Conservation (phyloP, 2,888 invertebrate genomes). For the Tuta absoluta region DNA sequence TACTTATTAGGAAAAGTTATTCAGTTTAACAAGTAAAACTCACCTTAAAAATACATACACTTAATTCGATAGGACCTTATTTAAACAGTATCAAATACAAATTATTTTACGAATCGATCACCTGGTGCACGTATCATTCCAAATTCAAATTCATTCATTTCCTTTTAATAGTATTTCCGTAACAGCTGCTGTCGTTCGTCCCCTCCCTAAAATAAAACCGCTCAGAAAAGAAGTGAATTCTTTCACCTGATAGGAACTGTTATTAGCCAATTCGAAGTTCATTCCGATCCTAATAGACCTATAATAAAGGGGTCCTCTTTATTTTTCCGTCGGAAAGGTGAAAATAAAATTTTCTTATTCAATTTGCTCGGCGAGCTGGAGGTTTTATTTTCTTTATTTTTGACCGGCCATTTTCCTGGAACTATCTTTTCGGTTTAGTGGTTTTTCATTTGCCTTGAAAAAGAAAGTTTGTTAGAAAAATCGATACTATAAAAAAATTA, state of each 20-base stretch:
- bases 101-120: neutral
- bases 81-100: neutral
- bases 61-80: too few species aligned
- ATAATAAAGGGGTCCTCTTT: slow-evolving; percentile 73
- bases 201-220: slow-evolving; percentile 52
- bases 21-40: too few species aligned
- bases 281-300: slow-evolving; percentile 79
- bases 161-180: slow-evolving; percentile 14
- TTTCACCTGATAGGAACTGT: slow-evolving; percentile 80
- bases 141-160: slow-evolving; percentile 17
- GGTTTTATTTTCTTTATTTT: slow-evolving; percentile 37
- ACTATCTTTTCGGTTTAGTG: slow-evolving; percentile 21
- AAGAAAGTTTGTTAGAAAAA: neutral
- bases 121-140: slow-evolving; percentile 14
- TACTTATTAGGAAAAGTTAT: too few species aligned
- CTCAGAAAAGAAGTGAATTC: slow-evolving; percentile 70
- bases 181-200: neutral
- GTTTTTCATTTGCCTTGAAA: slow-evolving; percentile 8
- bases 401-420: slow-evolving; percentile 37
- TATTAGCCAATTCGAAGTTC: slow-evolving; percentile 79
- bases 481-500: neutral
- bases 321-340: slow-evolving; percentile 68
- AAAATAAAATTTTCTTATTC: slow-evolving; percentile 70
- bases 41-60: too few species aligned
- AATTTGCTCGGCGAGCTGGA: slow-evolving; percentile 57